Percentiles rank a stretch among this genome's conserved stretches.
phyloP scores from a whole-genome alignment of 2,113 vertebrate species.

The Crocuta crocuta region DNA sequence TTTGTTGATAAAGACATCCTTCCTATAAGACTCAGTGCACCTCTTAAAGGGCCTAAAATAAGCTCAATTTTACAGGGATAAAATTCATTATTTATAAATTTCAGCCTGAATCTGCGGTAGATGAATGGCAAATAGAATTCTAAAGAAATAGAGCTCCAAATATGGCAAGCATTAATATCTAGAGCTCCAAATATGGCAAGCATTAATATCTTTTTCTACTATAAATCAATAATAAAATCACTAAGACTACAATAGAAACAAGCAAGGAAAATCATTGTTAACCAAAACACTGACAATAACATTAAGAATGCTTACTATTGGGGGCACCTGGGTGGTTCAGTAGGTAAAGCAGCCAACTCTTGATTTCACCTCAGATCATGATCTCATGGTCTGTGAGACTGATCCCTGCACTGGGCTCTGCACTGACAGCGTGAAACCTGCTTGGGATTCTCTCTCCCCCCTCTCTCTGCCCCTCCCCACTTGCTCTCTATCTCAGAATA shows the following conservation, averaged over 20 bases:
- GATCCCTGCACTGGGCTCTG: too few relatives aligned
- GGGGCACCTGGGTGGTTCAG: too few relatives aligned
- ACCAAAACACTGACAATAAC: not conserved
- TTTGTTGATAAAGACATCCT: not conserved
- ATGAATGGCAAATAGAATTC: not conserved
- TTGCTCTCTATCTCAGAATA: too few relatives aligned
- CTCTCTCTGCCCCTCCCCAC: too few relatives aligned
- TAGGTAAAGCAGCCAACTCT: too few relatives aligned
- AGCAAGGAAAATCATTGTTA: constrained; percentile 14
- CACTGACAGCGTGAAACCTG: too few relatives aligned
- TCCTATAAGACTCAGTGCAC: constrained; percentile 14
- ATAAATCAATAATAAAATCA: constrained; percentile 20
- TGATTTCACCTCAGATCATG: too few relatives aligned
- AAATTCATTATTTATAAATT: constrained; percentile 46
- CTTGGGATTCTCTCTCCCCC: too few relatives aligned
- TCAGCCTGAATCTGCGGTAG: constrained; percentile 2
- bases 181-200: not conserved
- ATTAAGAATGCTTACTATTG: not conserved
- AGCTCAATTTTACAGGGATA: constrained; percentile 16
- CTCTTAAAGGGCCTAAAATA: constrained; percentile 37
- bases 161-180: not conserved
- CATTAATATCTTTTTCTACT: constrained; percentile 26
- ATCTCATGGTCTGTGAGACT: too few relatives aligned
- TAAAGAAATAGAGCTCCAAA: constrained; percentile 17
- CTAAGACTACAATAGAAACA: not conserved